Percentiles rank a stretch among this genome's conserved stretches.
Conservation (phyloP, 1,140 invertebrate species). For the Trachymyrmex septentrionalis region DNA sequence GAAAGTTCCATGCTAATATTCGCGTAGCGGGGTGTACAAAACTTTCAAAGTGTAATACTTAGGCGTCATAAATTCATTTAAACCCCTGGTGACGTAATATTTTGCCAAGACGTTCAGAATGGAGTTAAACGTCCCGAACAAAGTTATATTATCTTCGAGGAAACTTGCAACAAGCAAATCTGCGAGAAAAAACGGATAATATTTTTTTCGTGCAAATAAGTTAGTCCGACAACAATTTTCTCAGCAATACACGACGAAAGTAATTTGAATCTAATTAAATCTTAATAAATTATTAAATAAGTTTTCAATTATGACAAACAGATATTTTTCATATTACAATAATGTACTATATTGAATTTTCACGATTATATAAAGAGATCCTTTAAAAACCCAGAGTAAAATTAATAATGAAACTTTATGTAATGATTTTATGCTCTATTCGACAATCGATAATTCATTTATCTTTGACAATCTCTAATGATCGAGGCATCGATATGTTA, state of each 20-base stretch:
- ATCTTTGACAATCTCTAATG: not conserved
- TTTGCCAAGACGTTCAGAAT: constrained; percentile 58
- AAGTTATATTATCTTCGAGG: constrained; percentile 47
- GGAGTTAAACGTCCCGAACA: constrained; percentile 50
- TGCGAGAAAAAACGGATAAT: constrained; percentile 3
- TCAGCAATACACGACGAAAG: not conserved
- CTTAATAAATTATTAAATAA: not conserved
- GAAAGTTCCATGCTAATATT: constrained; percentile 52
- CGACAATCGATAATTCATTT: not conserved
- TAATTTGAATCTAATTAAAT: not conserved
- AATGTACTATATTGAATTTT: not conserved
- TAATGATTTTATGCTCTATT: not conserved
- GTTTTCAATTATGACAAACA: not conserved
- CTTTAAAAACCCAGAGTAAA: not conserved
- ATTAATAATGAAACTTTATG: not conserved
- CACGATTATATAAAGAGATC: too few species aligned
- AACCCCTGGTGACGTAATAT: constrained; percentile 57
- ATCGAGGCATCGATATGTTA: not conserved
- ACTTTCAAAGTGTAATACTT: constrained; percentile 60
- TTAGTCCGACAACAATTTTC: not conserved
- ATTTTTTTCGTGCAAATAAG: constrained; percentile 24
- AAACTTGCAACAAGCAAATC: constrained; percentile 46
- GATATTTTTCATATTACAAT: not conserved
- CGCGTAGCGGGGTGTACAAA: constrained; percentile 37
- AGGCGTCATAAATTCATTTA: constrained; percentile 59